Conservation (phyloP, 53 echinoderm and acorn worm species). For the Paracentrotus lividus region DNA sequence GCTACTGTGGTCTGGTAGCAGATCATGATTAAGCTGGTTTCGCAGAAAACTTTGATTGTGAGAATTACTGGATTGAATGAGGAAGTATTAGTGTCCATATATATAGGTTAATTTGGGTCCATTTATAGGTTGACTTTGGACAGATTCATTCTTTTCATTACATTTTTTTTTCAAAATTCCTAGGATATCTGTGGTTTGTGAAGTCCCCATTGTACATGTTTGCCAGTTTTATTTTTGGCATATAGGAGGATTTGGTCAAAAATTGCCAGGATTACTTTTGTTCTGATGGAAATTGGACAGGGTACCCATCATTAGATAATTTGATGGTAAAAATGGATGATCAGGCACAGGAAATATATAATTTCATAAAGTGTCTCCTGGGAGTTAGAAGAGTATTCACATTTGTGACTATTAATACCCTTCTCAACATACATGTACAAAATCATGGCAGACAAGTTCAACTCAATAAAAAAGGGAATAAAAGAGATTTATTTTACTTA, state of each 20-base stretch:
- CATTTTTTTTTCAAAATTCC: neutral
- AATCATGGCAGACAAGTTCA: neutral
- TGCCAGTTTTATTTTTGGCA: constrained; percentile 3
- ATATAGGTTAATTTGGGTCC: too few species aligned
- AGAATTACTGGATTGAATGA: neutral
- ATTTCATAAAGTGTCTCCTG: neutral
- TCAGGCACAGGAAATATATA: neutral
- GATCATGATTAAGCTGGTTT: neutral
- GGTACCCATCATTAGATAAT: neutral
- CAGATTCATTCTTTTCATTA: neutral
- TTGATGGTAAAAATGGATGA: neutral
- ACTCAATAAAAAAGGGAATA: too few species aligned
- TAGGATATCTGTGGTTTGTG: neutral
- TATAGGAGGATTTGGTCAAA: neutral
- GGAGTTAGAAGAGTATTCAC: neutral
- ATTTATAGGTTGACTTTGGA: neutral
- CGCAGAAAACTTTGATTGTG: neutral
- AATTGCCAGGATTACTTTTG: neutral
- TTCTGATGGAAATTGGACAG: neutral
- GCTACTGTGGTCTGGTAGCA: neutral
- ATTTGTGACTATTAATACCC: too few species aligned
- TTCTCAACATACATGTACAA: too few species aligned
- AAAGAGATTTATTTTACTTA: too few species aligned
- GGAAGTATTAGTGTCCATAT: neutral
- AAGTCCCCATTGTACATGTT: neutral